Evolutionary conservation across 1,140 invertebrate genomes (phyloP).

Genomic region (Armadillidium nasatum): DNA sequence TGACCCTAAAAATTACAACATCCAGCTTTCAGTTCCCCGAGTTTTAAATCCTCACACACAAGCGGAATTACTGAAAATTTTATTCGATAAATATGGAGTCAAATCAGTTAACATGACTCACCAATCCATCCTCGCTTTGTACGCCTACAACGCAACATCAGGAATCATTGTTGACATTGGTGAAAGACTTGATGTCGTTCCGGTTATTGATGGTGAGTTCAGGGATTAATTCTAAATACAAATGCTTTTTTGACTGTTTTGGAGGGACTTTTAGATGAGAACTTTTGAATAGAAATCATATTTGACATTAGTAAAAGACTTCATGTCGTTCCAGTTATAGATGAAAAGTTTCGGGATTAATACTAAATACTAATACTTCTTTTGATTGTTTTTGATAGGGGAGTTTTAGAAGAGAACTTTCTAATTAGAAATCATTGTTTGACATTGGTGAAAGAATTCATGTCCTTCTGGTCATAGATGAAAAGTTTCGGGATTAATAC

Average conservation of each 20-base stretch:
- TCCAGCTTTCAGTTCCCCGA: conserved; percentile 53
- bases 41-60: conserved; percentile 52
- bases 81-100: conserved; percentile 52
- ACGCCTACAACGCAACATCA: conserved; percentile 60
- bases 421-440: too few relatives aligned
- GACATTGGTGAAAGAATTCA: too few relatives aligned
- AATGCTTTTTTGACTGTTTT: neutral
- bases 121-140: conserved; percentile 59
- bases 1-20: conserved; percentile 50
- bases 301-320: too few relatives aligned
- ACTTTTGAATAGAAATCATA: too few relatives aligned
- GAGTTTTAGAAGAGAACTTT: too few relatives aligned
- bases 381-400: too few relatives aligned
- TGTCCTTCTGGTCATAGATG: too few relatives aligned
- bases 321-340: too few relatives aligned
- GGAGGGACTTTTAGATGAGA: conserved; percentile 6
- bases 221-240: too few relatives aligned
- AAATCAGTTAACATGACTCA: conserved; percentile 56
- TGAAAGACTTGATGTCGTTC: conserved; percentile 59
- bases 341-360: too few relatives aligned
- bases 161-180: conserved; percentile 63
- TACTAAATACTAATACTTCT: too few relatives aligned
- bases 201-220: conserved; percentile 58
- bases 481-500: too few relatives aligned
- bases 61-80: conserved; percentile 50